Evolutionary conservation across 1,140 invertebrate genomes (phyloP).

Genomic region (Aphelenchoides avenae): DNA sequence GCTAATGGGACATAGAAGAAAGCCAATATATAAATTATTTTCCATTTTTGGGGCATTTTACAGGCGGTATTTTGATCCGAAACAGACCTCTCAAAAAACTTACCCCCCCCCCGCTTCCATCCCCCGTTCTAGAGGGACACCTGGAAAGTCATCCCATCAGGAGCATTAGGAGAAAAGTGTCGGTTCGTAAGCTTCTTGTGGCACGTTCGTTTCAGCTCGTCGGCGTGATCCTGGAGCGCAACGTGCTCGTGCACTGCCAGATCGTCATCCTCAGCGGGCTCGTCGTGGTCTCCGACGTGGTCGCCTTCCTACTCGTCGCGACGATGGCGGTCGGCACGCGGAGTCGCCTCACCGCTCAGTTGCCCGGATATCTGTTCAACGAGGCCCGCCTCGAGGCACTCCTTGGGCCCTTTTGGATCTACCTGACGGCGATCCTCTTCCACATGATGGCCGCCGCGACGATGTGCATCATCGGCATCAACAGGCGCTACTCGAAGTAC

Average conservation of each 20-base stretch:
- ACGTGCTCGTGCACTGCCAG: conserved; percentile 35
- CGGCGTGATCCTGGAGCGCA: conserved; percentile 41
- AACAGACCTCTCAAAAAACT: too few relatives aligned
- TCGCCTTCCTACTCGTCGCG: conserved; percentile 37
- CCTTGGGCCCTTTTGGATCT: conserved; percentile 50
- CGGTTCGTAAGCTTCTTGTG: too few relatives aligned
- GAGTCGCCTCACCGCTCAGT: too few relatives aligned
- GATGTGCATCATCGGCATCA: conserved; percentile 49
- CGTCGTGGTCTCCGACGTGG: conserved; percentile 40
- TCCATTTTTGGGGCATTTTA: too few relatives aligned
- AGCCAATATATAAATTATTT: too few relatives aligned
- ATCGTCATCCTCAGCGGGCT: conserved; percentile 38
- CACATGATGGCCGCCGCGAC: conserved; percentile 47
- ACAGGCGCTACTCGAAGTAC: conserved; percentile 44
- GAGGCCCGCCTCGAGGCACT: conserved; percentile 30
- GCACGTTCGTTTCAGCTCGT: conserved; percentile 38
- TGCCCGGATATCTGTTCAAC: too few relatives aligned
- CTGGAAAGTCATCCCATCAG: too few relatives aligned
- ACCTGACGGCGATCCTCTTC: conserved; percentile 47
- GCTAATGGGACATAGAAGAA: too few relatives aligned
- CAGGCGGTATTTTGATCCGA: too few relatives aligned
- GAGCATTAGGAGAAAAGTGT: too few relatives aligned
- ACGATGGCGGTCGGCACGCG: conserved; percentile 47
- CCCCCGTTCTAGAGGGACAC: too few relatives aligned
- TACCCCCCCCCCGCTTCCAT: too few relatives aligned